Evolutionary conservation across 2,888 invertebrate genomes (phyloP).

Genomic region (Anodontia alba): DNA sequence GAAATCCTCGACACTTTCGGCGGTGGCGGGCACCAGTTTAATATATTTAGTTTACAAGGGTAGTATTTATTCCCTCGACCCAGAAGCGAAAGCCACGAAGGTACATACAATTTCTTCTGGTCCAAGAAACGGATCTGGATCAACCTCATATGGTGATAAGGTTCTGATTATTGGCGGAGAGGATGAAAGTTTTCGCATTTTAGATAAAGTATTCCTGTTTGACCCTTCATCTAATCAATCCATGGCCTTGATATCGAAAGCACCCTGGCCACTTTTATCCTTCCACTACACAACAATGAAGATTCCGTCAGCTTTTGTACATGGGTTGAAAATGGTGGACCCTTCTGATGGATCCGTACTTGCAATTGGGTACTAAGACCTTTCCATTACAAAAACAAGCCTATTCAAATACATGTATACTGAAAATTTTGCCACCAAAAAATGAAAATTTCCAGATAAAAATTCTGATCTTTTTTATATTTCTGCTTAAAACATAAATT

Average conservation of each 20-base stretch:
- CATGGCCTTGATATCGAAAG: slow-evolving; percentile 27
- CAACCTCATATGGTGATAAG: slow-evolving; percentile 37
- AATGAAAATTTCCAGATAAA: too few species aligned
- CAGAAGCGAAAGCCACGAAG: not conserved
- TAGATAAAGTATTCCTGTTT: slow-evolving; percentile 31
- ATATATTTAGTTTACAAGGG: slow-evolving; percentile 42
- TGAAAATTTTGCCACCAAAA: too few species aligned
- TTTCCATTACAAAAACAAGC: too few species aligned
- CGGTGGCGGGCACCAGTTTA: slow-evolving; percentile 11
- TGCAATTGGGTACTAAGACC: not conserved
- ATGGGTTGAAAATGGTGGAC: not conserved
- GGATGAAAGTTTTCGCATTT: slow-evolving; percentile 37
- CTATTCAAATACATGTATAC: too few species aligned
- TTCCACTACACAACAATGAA: slow-evolving; percentile 32
- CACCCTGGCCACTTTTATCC: slow-evolving; percentile 40
- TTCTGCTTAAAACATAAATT: too few species aligned
- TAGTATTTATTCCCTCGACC: slow-evolving; percentile 30
- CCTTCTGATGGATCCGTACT: not conserved
- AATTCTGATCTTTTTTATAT: too few species aligned
- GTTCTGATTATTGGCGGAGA: slow-evolving; percentile 55
- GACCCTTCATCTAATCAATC: slow-evolving; percentile 23
- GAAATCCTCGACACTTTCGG: slow-evolving; percentile 32
- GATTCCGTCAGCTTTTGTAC: slow-evolving; percentile 25
- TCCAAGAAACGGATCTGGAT: slow-evolving; percentile 40
- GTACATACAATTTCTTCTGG: not conserved